Evolutionary conservation across 2,113 vertebrate genomes (phyloP), one percentile per base, ranked within the genome.

Genomic region (Ranitomeya imitator): DNA sequence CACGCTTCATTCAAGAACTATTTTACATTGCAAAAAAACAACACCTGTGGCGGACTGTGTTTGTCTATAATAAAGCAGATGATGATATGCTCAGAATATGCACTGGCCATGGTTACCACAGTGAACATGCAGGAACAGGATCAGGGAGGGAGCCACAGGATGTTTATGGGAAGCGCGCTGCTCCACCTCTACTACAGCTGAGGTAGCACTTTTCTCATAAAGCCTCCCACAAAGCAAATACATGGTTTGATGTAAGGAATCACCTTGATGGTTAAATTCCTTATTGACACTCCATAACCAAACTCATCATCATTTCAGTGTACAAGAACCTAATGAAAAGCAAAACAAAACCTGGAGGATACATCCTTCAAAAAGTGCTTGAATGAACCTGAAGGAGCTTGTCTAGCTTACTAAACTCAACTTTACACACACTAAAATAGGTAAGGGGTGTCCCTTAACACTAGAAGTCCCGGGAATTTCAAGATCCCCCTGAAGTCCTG

Each of bases 101-200:
- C 31, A 45, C 31, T 8, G 6, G 23, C 10, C n/a, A 9, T 52
- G 21, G 12, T 10, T 11, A 12, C 37, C 59, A 51, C 85, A 86
- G 78, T 55, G 67, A 86, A 86, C 85, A 67, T 79, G 85, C 76
- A 79, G 15, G 21, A 86, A 86, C 85, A 86, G 74, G 85, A 86
- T 65, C 37, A 54, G 23, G 76, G 60, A 86, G 74, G 74, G 7
- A 65, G 65, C 21, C 51, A 51, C 73, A 78, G 85, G 85, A 78
- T 77, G 85, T 77, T 86, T 78, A 86, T 57, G 14, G 45, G 31
- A 52, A 79, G 14, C 37, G 52, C 4, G 59, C 67, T 12, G 45
- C 26, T 12, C 84, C n/a, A 45, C 45, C 21, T 26, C 11, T 26
- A 51, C 6, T 19, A 31, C 2, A 85, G 54, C 6, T 57, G n/a